These are phyloP conservation scores for Dicerorhinus sumatrensis DNA, from an alignment of 2,113 vertebrate genomes.

Conservation along the genomic window DNA sequence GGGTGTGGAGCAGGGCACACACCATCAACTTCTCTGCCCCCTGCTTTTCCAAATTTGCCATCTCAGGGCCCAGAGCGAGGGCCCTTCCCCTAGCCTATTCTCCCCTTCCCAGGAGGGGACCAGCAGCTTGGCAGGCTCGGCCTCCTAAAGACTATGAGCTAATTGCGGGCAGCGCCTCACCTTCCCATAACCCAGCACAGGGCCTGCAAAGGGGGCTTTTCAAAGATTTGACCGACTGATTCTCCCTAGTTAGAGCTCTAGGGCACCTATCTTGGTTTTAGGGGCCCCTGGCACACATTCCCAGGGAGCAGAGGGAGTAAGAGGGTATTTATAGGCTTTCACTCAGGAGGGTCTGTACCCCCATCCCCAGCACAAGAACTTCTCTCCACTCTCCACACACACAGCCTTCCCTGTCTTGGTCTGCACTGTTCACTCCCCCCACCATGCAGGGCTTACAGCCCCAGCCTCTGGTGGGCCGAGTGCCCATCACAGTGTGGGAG, in stretches of 20 bases:
- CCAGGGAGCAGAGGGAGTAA: neutral
- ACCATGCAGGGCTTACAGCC: neutral
- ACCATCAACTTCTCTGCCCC: neutral
- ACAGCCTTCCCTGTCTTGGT: neutral
- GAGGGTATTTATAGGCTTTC: neutral
- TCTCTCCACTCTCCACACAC: too few species aligned
- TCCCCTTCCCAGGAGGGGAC: too few species aligned
- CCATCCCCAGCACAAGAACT: neutral
- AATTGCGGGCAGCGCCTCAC: neutral
- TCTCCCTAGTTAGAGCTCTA: neutral
- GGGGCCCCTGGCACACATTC: neutral
- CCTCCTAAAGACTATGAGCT: neutral
- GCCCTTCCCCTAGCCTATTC: neutral
- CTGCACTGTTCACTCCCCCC: neutral
- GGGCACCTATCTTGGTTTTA: neutral
- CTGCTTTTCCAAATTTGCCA: neutral
- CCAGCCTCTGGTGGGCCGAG: neutral
- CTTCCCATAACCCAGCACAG: neutral
- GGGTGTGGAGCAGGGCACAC: fast-evolving
- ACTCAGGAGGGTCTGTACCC: neutral
- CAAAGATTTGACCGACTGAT: neutral
- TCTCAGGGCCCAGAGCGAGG: neutral
- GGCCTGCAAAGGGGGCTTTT: neutral
- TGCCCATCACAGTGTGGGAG: neutral
- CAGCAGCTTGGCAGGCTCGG: neutral